phyloP scores from a whole-genome alignment of 2,888 invertebrate species.

The Sceliomorpha sp. region DNA sequence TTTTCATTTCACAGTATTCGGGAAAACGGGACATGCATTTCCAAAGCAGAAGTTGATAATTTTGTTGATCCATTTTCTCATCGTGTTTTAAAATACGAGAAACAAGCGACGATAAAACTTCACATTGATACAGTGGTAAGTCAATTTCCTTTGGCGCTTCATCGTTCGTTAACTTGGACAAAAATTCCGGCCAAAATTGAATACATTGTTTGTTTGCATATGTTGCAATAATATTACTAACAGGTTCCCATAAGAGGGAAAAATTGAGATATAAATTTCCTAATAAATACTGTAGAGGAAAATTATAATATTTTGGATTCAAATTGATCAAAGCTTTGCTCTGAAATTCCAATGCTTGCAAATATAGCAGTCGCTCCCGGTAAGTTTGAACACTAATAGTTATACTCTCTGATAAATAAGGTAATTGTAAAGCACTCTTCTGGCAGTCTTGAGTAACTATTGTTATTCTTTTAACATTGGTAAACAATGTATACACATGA shows the following conservation, averaged over 20 bases:
- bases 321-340: constrained; percentile 78
- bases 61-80: constrained; percentile 86
- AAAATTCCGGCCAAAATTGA: constrained; percentile 89
- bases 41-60: constrained; percentile 91
- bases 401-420: constrained; percentile 86
- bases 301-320: constrained; percentile 83
- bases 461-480: constrained; percentile 82
- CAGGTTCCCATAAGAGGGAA: constrained; percentile 93
- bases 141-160: constrained; percentile 81
- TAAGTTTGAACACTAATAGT: constrained; percentile 89
- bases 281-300: constrained; percentile 89
- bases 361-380: constrained; percentile 86
- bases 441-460: constrained; percentile 73
- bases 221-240: constrained; percentile 87
- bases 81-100: constrained; percentile 74
- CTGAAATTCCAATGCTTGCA: constrained; percentile 86
- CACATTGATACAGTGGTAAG: constrained; percentile 65
- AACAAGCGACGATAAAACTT: constrained; percentile 61
- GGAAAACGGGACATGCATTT: constrained; percentile 88
- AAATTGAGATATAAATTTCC: constrained; percentile 93
- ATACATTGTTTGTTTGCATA: constrained; percentile 83
- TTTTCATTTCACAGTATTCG: constrained; percentile 89
- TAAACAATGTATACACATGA: constrained; percentile 87
- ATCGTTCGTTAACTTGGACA: constrained; percentile 82
- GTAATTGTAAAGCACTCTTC: constrained; percentile 63